phyloP scores from a whole-genome alignment of 2,888 invertebrate genomes.

The Nycteola revayana region DNA sequence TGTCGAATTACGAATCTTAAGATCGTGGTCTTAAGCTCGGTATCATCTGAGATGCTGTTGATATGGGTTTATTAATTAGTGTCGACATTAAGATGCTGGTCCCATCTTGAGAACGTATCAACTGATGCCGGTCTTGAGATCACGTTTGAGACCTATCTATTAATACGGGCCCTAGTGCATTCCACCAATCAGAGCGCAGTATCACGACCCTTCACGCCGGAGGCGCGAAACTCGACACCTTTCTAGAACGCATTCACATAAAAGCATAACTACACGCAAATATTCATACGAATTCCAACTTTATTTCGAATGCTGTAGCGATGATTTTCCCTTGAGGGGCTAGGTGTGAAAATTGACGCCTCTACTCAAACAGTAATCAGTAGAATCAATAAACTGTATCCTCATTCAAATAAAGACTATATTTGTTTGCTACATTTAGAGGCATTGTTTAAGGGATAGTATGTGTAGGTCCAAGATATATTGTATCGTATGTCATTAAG shows the following conservation, averaged over 20 bases:
- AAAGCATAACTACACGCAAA: conserved; percentile 31
- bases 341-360: conserved; percentile 80
- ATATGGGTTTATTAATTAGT: too few species aligned
- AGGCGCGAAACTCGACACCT: conserved; percentile 80
- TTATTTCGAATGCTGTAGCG: background rate
- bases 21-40: too few species aligned
- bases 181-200: conserved; percentile 60
- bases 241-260: conserved; percentile 33
- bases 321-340: conserved; percentile 20
- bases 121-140: too few species aligned
- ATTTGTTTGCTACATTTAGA: conserved; percentile 26
- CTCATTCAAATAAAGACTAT: conserved; percentile 19
- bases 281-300: conserved; percentile 22
- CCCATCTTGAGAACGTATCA: too few species aligned
- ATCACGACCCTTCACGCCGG: conserved; percentile 73
- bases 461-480: conserved; percentile 11
- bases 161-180: conserved; percentile 20
- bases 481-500: conserved; percentile 2
- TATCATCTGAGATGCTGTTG: too few species aligned
- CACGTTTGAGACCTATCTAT: too few species aligned
- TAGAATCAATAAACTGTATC: conserved; percentile 34
- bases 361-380: conserved; percentile 45
- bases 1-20: too few species aligned
- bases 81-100: too few species aligned
- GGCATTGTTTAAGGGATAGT: conserved; percentile 37